Evolutionary conservation across 2,113 vertebrate species (phyloP).

Genomic region (Prionailurus bengalensis): DNA sequence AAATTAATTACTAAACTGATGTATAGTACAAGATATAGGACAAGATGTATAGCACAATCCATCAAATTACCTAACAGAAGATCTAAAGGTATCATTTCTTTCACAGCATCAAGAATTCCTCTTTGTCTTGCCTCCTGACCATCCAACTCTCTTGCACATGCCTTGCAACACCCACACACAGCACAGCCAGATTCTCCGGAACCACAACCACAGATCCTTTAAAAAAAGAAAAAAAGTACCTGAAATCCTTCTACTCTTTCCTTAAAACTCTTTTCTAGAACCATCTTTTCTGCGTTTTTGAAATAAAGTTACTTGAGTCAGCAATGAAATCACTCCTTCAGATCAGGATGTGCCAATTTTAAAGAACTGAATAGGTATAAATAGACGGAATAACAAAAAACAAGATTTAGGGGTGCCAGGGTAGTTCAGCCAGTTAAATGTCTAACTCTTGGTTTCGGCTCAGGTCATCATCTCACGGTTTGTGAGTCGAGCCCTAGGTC

Average conservation of each 20-base stretch:
- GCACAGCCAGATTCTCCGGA: slow-evolving; percentile 99
- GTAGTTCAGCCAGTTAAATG: too few relatives aligned
- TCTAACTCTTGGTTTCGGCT: too few relatives aligned
- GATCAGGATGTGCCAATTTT: not conserved
- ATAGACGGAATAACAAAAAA: slow-evolving; percentile 1
- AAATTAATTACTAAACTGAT: not conserved
- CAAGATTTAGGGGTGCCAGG: not conserved
- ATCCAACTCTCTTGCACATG: slow-evolving; percentile 97
- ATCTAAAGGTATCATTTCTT: slow-evolving; percentile 99
- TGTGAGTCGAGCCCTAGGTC: too few relatives aligned
- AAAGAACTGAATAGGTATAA: slow-evolving; percentile 13
- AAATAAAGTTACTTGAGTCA: not conserved
- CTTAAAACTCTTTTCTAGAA: slow-evolving; percentile 24
- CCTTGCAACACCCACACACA: slow-evolving; percentile 98
- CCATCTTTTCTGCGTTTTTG: not conserved
- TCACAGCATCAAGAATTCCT: slow-evolving; percentile 99
- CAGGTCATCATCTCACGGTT: too few relatives aligned
- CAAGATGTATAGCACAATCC: not conserved
- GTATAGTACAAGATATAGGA: not conserved
- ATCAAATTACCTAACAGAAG: slow-evolving; percentile 94
- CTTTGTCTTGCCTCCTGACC: slow-evolving; percentile 98
- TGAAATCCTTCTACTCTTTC: slow-evolving; percentile 15
- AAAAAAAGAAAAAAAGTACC: slow-evolving; percentile 60
- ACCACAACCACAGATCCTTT: slow-evolving; percentile 98
- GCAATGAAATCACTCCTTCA: slow-evolving; percentile 14